Evolutionary conservation across 2,888 invertebrate species (phyloP).

Genomic region (Catocala fraxini): DNA sequence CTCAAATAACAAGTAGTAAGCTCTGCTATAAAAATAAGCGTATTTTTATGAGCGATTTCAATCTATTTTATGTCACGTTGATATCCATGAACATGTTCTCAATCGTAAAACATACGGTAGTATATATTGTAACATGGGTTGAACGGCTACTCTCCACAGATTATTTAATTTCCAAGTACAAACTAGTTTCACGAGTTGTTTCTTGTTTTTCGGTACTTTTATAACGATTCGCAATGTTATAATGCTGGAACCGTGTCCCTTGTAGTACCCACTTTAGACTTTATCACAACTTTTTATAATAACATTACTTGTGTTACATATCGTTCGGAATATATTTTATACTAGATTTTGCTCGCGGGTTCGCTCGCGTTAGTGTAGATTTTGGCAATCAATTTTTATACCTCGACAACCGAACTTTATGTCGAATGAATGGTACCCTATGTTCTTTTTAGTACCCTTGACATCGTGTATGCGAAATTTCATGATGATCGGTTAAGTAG

Average conservation of each 20-base stretch:
- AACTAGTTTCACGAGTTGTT: conserved; percentile 4
- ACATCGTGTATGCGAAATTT: too few relatives aligned
- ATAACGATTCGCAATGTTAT: conserved; percentile 6
- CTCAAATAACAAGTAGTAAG: conserved; percentile 22
- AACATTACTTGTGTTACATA: too few relatives aligned
- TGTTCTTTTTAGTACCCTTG: too few relatives aligned
- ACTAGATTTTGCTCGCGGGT: too few relatives aligned
- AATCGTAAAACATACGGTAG: conserved; percentile 37
- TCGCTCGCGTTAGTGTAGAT: too few relatives aligned
- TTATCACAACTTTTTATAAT: conserved; percentile 1
- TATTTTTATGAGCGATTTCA: conserved; percentile 45
- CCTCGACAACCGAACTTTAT: too few relatives aligned
- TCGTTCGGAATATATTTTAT: neutral
- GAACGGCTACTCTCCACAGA: neutral
- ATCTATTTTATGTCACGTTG: conserved; percentile 38
- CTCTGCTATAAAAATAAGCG: conserved; percentile 42
- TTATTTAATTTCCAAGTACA: neutral
- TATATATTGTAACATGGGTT: conserved; percentile 11
- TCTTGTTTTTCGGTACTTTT: conserved; percentile 7
- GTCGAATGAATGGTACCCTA: too few relatives aligned
- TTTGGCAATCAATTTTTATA: too few relatives aligned
- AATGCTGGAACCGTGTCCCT: conserved; percentile 2
- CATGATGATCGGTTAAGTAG: too few relatives aligned
- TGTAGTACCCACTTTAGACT: conserved; percentile 9
- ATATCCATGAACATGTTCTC: conserved; percentile 26